Evolutionary conservation across 2,797 vertebrate genomes (phyloP), one percentile per base, ranked within the genome.

Genomic region (Benthosema pterotum): DNA sequence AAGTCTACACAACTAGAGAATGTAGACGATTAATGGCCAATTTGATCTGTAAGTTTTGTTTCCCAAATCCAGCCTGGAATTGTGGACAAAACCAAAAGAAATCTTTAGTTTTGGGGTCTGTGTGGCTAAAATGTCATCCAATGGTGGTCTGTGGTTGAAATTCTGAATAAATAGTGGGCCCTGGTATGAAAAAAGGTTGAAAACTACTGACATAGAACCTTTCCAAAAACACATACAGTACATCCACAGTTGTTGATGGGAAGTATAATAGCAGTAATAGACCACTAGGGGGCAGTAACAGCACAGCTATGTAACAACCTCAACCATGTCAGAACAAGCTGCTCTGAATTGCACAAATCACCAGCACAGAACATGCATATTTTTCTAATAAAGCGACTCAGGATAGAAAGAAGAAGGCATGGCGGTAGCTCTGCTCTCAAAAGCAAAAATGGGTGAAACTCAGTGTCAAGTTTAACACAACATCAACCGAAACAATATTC

Each of bases 251-350:
- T 13, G 32, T 15, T 11, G n/a, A 42, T 3, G 8, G 8, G 11
- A 43, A 25, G 13, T 45, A 28, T 11, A 22, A 65, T 64, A 47
- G 65, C 76, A 19, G 16, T 42, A 22, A 52, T 28, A 16, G 54
- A 28, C 88, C 88, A 90, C 85, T 74, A 90, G 89, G 86, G 87
- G 86, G 59, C 88, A 90, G 75, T 88, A 86, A 77, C 58, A 81
- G 70, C 83, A 65, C 80, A 83, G 71, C 58, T 56, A 51, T 78
- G 79, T 52, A 53, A 56, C 52, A 48, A 18, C 58, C 9, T 53
- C 8, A 11, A 50, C 18, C 53, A 14, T 8, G 52, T 32, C 4
- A 3, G 53, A 47, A 55, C 58, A 19, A 19, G 57, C 28, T 32
- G 47, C 58, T 74, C 77, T 53, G 59, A 62, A 68, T 59, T 52